A percentile compares a stretch with the other conserved stretches of the same genome.
phyloP scores from a whole-genome alignment of 2,113 vertebrate species.

The Notothenia coriiceps region DNA sequence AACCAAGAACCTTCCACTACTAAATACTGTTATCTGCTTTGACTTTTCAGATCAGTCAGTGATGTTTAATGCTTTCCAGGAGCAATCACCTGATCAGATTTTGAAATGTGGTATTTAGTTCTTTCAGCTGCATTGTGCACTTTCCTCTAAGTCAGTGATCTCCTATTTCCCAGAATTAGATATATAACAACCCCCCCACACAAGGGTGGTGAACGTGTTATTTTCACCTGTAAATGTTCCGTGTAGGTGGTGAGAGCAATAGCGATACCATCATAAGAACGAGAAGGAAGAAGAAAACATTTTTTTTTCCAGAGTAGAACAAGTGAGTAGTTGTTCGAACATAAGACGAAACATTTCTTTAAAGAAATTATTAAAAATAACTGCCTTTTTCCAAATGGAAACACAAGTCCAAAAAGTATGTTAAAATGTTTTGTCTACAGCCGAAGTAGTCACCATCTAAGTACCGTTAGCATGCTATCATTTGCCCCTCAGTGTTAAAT shows the following conservation, averaged over 20 bases:
- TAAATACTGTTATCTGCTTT: neutral
- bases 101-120: slow-evolving; percentile 14
- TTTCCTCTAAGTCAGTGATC: slow-evolving; percentile 5
- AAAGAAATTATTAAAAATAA: too few species aligned
- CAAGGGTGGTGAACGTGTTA: neutral
- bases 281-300: slow-evolving; percentile 15
- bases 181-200: slow-evolving; percentile 13
- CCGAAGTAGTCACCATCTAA: neutral
- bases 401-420: neutral
- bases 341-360: neutral
- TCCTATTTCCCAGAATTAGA: slow-evolving; percentile 56
- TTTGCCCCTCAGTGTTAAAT: too few species aligned
- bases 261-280: slow-evolving; percentile 9
- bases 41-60: neutral
- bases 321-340: slow-evolving; percentile 11
- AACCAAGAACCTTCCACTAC: neutral
- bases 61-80: slow-evolving; percentile 33
- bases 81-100: neutral
- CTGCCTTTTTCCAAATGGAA: neutral
- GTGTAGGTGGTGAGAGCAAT: slow-evolving; percentile 44
- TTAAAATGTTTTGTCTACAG: neutral
- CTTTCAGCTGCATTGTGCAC: slow-evolving; percentile 10
- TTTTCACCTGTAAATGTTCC: slow-evolving; percentile 52
- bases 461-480: neutral
- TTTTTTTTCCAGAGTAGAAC: slow-evolving; percentile 37